Conservation (phyloP, 1,140 invertebrate genomes). For the Tenebrio molitor region DNA sequence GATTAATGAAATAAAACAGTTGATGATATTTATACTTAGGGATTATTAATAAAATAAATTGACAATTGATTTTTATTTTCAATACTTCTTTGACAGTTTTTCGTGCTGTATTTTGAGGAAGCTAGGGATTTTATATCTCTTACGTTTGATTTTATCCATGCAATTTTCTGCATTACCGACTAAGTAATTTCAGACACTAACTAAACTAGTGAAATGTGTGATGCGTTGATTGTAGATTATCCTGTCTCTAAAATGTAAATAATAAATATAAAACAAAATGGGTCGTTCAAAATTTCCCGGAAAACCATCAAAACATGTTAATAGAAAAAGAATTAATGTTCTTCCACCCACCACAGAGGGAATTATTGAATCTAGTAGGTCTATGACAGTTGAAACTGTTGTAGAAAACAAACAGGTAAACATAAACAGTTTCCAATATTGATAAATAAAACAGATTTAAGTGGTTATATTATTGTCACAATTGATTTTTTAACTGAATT, state of each 20-base stretch:
- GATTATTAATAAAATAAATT: too few species aligned
- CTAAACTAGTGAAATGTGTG: conserved; percentile 51
- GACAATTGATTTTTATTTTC: too few species aligned
- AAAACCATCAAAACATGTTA: conserved; percentile 86
- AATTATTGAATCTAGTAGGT: conserved; percentile 65
- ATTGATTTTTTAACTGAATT: too few species aligned
- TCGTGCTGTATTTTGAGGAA: too few species aligned
- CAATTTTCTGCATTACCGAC: conserved; percentile 44
- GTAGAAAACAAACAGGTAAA: conserved; percentile 70
- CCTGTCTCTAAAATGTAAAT: conserved; percentile 43
- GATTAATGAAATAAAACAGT: too few species aligned
- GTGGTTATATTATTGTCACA: too few species aligned
- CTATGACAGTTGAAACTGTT: conserved; percentile 67
- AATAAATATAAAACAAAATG: conserved; percentile 66
- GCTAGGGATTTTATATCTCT: too few species aligned
- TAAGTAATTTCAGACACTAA: conserved; percentile 30
- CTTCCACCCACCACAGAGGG: conserved; percentile 71
- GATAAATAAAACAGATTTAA: conserved; percentile 4
- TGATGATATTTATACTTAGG: too few species aligned
- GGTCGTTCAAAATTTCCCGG: conserved; percentile 84
- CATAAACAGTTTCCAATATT: conserved; percentile 56
- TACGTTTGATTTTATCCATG: neutral
- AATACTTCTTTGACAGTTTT: too few species aligned
- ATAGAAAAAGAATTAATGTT: conserved; percentile 85
- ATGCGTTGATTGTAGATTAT: conserved; percentile 52